Evolutionary conservation across 2,888 invertebrate species (phyloP), one percentile per base, ranked within the genome.

Genomic region (Romanomermis culicivorax): DNA sequence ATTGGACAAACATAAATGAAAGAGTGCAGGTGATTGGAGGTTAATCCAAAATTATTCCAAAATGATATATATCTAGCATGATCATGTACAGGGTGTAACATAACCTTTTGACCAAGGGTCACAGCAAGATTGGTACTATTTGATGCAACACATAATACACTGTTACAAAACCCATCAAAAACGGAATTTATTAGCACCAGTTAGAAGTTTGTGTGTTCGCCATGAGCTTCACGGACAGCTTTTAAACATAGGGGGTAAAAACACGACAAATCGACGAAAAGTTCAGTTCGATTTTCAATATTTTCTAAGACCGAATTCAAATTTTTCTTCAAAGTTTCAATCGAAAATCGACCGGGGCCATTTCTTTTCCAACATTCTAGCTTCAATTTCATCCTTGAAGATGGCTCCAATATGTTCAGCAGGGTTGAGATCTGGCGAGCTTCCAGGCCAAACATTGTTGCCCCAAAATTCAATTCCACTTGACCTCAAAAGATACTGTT

Each of bases 361-460:
- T 7, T 25, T 51, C n/a, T 51, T 26, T 4, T 11, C 29, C 11
- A 51, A 25, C 51, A 51, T 51, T 51, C 51, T 11, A 4, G 51
- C 51, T 20, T 51, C 51, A 4, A 25, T 26, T 51, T 30, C 30
- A 30, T 51, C 51, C 20, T 51, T 51, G 29, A 51, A 7, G 25
- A 51, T 51, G 14, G 51, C 51, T 25, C 51, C 51, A 25, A 51
- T 25, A n/a, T 30, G 14, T 51, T 51, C 51, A 11, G 51, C 51
- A 4, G 14, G 26, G 20, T 51, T 51, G 4, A 51, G 20, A 20
- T 51, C 51, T 23, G 26, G 51, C 30, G 51, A 51, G 25, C 25
- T 51, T 51, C 51, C 29, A 4, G 51, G 51, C 51, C 51, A 51
- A 45, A 45, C 45, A n/a, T 51, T 26, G 20, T 30, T 51, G n/a